Conservation (phyloP, 2,888 invertebrate genomes). For the Aricia artaxerxes region DNA sequence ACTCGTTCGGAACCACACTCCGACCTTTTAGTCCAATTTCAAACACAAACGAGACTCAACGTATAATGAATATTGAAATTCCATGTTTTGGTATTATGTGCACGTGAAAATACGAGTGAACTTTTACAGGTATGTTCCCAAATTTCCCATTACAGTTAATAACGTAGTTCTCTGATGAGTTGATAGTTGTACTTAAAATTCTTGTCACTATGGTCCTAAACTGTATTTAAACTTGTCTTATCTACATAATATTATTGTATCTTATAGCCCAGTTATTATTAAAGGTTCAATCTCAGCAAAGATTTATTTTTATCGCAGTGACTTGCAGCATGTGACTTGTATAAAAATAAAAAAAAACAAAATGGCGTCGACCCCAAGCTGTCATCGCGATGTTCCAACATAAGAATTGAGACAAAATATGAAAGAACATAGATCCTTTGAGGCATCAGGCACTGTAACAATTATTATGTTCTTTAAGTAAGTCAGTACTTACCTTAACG, state of each 20-base stretch:
- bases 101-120: conserved; percentile 1
- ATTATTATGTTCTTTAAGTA: too few species aligned
- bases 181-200: not conserved
- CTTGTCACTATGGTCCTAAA: not conserved
- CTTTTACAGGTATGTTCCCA: conserved; percentile 14
- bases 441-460: not conserved
- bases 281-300: not conserved
- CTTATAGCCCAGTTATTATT: not conserved
- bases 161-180: not conserved
- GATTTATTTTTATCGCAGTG: not conserved
- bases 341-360: conserved; percentile 6
- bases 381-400: not conserved
- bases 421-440: not conserved
- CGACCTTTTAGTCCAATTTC: conserved; percentile 72
- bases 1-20: conserved; percentile 58
- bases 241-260: too few species aligned
- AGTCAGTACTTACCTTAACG: too few species aligned
- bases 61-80: conserved; percentile 39
- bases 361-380: not conserved
- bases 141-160: not conserved
- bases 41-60: conserved; percentile 73
- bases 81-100: not conserved
- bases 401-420: not conserved
- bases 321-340: not conserved
- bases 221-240: too few species aligned